Percentiles rank a stretch among this genome's conserved stretches.
Evolutionary conservation across 2,113 vertebrate species (phyloP).

Genomic region (Anser brachyrhynchus): DNA sequence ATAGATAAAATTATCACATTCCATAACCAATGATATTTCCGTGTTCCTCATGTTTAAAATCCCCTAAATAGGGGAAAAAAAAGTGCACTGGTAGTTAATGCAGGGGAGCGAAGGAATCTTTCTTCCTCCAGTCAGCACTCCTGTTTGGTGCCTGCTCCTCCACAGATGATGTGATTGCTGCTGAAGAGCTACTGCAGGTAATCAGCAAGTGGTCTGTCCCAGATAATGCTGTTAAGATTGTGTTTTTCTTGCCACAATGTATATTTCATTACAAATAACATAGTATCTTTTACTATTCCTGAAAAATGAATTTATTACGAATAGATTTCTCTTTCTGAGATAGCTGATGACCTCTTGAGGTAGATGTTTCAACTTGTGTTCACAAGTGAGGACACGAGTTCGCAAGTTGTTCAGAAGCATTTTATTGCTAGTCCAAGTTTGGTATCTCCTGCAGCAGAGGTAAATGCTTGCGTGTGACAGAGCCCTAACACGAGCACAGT

Average conservation of each 20-base stretch:
- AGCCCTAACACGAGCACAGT: neutral
- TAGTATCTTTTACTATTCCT: neutral
- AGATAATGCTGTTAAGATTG: neutral
- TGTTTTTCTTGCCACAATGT: neutral
- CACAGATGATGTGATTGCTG: neutral
- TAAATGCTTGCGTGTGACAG: neutral
- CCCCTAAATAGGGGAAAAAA: too few species aligned
- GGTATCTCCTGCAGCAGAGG: neutral
- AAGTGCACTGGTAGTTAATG: neutral
- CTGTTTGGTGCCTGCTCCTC: neutral
- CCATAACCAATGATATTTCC: neutral
- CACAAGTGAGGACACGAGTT: neutral
- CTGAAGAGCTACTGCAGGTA: neutral
- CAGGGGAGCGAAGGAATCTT: neutral
- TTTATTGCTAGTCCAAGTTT: accelerated
- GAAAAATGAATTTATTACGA: neutral
- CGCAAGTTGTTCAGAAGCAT: neutral
- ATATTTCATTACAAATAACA: neutral
- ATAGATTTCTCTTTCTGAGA: neutral
- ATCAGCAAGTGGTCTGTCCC: neutral
- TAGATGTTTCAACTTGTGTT: neutral
- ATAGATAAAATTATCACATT: neutral
- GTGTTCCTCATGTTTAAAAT: neutral
- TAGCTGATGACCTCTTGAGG: neutral
- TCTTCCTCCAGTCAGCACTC: neutral